These are phyloP conservation scores for Orthosia gothica DNA, from an alignment of 2,888 invertebrate species.

Conservation along the genomic window DNA sequence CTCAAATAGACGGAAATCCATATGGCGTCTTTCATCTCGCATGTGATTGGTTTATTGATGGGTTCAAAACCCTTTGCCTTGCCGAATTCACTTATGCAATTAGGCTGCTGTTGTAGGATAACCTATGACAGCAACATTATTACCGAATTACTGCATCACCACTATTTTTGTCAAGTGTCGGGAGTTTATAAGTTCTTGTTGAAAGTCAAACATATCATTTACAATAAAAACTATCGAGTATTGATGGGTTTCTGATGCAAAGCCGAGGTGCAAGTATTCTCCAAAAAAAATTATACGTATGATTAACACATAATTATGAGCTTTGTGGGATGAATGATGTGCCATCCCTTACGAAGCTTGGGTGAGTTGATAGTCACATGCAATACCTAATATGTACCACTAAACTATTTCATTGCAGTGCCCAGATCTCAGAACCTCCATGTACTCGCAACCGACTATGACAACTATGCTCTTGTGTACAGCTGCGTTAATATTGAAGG, in stretches of 20 bases:
- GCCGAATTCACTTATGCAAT: too few species aligned
- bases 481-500: slow-evolving; percentile 79
- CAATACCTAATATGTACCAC: not conserved
- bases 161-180: too few species aligned
- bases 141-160: not conserved
- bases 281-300: too few species aligned
- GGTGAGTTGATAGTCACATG: not conserved
- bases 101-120: not conserved
- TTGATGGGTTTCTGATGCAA: not conserved
- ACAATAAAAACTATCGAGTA: not conserved
- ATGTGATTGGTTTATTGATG: too few species aligned
- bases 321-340: too few species aligned
- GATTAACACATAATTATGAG: too few species aligned
- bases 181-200: too few species aligned
- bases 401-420: slow-evolving; percentile 48
- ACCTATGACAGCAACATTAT: not conserved
- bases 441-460: slow-evolving; percentile 84
- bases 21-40: too few species aligned
- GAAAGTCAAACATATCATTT: not conserved
- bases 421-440: slow-evolving; percentile 72
- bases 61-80: too few species aligned
- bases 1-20: too few species aligned
- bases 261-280: too few species aligned
- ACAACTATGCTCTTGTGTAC: slow-evolving; percentile 81
- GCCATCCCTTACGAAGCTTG: too few species aligned